Percentiles rank a stretch among this genome's conserved stretches.
Evolutionary conservation across 2,888 invertebrate genomes (phyloP).

Genomic region (Ochropleura leucogaster): DNA sequence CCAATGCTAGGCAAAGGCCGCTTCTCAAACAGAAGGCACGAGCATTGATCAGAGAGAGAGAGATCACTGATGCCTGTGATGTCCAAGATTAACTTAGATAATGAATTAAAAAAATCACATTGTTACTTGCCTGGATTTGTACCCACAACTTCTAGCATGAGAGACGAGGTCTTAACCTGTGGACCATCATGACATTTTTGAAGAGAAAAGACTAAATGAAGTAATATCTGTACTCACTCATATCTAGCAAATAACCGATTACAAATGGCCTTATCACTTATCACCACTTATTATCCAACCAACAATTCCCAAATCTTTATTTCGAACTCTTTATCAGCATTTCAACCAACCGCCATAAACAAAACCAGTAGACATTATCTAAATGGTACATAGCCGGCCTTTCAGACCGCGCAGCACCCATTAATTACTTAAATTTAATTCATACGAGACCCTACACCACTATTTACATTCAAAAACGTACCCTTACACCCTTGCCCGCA

Average conservation of each 20-base stretch:
- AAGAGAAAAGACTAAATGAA: not conserved
- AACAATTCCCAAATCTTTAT: constrained; percentile 13
- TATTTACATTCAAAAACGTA: constrained; percentile 90
- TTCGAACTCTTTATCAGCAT: constrained; percentile 14
- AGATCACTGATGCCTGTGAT: too few species aligned
- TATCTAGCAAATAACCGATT: not conserved
- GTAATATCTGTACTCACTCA: not conserved
- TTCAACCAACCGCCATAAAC: constrained; percentile 60
- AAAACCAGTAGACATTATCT: constrained; percentile 74
- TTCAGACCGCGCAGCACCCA: constrained; percentile 75
- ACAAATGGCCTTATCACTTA: not conserved
- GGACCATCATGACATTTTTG: too few species aligned
- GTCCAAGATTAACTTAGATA: too few species aligned
- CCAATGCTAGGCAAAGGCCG: too few species aligned
- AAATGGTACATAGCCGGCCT: constrained; percentile 71
- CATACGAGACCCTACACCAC: constrained; percentile 87
- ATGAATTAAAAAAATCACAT: too few species aligned
- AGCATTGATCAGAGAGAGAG: too few species aligned
- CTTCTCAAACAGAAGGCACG: too few species aligned
- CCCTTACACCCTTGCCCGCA: constrained; percentile 85
- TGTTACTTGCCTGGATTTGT: too few species aligned
- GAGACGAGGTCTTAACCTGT: too few species aligned
- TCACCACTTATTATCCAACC: not conserved
- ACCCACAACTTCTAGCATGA: too few species aligned
- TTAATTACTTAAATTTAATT: constrained; percentile 91